Evolutionary conservation across 2,888 invertebrate species (phyloP).

Genomic region (Resseliella maxima): DNA sequence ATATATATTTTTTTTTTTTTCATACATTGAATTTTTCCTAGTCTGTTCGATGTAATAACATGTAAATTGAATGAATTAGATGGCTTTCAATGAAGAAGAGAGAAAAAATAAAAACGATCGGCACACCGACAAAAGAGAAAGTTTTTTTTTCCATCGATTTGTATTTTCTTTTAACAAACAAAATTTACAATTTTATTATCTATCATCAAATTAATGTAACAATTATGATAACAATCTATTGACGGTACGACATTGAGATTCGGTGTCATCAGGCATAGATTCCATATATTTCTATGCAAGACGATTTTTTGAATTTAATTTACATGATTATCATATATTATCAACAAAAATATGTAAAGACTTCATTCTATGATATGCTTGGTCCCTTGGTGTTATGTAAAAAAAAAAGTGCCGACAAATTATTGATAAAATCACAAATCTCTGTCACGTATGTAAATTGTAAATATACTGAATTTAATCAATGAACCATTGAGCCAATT

Average conservation of each 20-base stretch:
- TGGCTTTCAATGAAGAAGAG: neutral
- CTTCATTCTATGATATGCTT: too few relatives aligned
- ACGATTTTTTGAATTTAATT: too few relatives aligned
- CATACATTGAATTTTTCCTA: neutral
- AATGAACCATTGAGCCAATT: neutral
- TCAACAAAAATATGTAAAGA: too few relatives aligned
- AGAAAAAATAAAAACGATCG: neutral
- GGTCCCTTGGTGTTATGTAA: too few relatives aligned
- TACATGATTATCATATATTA: too few relatives aligned
- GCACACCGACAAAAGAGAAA: constrained; percentile 39
- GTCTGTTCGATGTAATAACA: neutral
- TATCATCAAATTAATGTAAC: too few relatives aligned
- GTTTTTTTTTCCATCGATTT: neutral
- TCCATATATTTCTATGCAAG: too few relatives aligned
- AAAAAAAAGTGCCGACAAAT: too few relatives aligned
- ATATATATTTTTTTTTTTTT: neutral
- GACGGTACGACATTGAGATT: too few relatives aligned
- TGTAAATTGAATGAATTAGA: constrained; percentile 47
- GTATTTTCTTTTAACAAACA: neutral
- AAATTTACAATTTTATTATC: neutral
- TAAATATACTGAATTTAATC: neutral
- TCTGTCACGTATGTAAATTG: neutral
- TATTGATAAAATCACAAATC: neutral
- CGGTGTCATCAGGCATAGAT: too few relatives aligned
- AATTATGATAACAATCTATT: too few relatives aligned